Evolutionary conservation across 1,140 invertebrate species (phyloP).

Genomic region (Oscheius sp.): DNA sequence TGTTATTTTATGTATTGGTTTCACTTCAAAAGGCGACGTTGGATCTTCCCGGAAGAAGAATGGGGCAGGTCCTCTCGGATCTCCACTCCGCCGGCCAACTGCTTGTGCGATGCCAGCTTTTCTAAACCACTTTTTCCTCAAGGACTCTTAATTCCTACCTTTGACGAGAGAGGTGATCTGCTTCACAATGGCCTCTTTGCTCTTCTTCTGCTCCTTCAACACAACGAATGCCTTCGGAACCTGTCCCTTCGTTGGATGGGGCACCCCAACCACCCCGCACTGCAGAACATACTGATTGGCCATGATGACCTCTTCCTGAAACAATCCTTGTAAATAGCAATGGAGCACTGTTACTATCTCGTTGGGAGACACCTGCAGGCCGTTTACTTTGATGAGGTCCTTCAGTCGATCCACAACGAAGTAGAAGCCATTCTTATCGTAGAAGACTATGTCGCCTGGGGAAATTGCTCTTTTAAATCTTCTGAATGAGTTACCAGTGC

Average conservation of each 20-base stretch:
- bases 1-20: too few relatives aligned
- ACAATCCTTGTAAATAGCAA: not conserved
- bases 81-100: constrained; percentile 33
- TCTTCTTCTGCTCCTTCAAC: constrained; percentile 18
- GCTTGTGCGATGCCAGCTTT: constrained; percentile 39
- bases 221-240: constrained; percentile 75
- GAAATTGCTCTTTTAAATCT: not conserved
- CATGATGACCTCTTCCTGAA: constrained; percentile 72
- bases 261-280: constrained; percentile 76
- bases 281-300: constrained; percentile 73
- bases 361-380: constrained; percentile 69
- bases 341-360: constrained; percentile 40
- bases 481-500: constrained; percentile 65
- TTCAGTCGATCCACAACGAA: constrained; percentile 80
- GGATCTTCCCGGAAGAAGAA: constrained; percentile 38
- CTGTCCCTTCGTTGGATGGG: constrained; percentile 73
- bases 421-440: constrained; percentile 69
- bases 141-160: not conserved
- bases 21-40: constrained; percentile 17
- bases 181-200: not conserved
- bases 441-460: constrained; percentile 75
- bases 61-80: constrained; percentile 34
- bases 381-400: constrained; percentile 85
- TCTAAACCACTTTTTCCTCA: constrained; percentile 8
- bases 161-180: constrained; percentile 17